Evolutionary conservation across 1,140 invertebrate species (phyloP).

Genomic region (Daktulosphaira vitifoliae): DNA sequence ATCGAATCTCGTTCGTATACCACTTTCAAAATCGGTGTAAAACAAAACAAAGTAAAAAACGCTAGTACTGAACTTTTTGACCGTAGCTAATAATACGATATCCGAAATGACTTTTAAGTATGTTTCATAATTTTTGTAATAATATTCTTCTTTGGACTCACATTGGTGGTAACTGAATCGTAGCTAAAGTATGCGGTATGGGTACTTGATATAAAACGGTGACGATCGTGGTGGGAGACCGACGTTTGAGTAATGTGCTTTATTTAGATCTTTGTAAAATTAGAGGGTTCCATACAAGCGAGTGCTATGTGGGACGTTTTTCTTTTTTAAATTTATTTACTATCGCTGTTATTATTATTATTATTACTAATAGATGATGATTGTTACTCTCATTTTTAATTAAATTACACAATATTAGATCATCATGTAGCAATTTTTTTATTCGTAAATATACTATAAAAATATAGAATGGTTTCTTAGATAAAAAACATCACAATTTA

Average conservation of each 20-base stretch:
- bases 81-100: neutral
- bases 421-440: too few relatives aligned
- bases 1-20: too few relatives aligned
- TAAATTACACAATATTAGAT: too few relatives aligned
- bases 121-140: neutral
- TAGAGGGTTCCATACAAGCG: constrained; percentile 29
- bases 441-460: too few relatives aligned
- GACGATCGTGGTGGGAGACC: constrained; percentile 30
- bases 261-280: constrained; percentile 32
- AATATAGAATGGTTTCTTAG: too few relatives aligned
- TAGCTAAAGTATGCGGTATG: constrained; percentile 13
- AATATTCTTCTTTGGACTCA: constrained; percentile 2
- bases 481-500: too few relatives aligned
- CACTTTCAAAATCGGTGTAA: too few relatives aligned
- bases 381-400: too few relatives aligned
- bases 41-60: too few relatives aligned
- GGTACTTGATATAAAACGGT: constrained; percentile 15
- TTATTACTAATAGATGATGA: too few relatives aligned
- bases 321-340: constrained; percentile 12
- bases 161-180: constrained; percentile 28
- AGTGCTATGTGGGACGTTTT: constrained; percentile 26
- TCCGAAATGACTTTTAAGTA: neutral
- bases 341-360: neutral
- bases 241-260: constrained; percentile 33
- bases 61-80: too few relatives aligned